Percentiles rank a stretch among this genome's conserved stretches.
These are phyloP conservation scores for Araneus ventricosus DNA, from an alignment of 1,140 invertebrate genomes.

Conservation along the genomic window DNA sequence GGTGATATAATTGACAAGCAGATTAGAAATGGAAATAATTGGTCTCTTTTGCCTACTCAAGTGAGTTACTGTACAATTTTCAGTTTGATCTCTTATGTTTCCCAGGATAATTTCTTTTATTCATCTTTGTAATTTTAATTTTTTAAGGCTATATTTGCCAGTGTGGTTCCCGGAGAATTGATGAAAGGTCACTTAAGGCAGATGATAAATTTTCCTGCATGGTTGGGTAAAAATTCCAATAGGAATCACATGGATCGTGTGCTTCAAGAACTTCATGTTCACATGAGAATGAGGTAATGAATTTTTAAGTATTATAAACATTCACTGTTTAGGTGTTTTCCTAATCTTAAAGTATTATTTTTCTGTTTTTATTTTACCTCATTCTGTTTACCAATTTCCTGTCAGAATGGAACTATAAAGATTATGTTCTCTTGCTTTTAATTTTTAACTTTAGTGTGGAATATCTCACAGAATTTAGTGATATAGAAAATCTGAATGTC, in stretches of 20 bases:
- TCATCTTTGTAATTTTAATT: conserved; percentile 57
- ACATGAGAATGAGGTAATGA: conserved; percentile 87
- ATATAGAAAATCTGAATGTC: too few species aligned
- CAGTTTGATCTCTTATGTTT: not conserved
- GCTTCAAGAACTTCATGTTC: conserved; percentile 89
- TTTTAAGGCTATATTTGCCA: conserved; percentile 90
- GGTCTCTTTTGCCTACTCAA: conserved; percentile 94
- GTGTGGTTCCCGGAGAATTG: conserved; percentile 92
- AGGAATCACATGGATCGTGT: conserved; percentile 89
- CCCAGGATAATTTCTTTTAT: not conserved
- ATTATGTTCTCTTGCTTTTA: not conserved
- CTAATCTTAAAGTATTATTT: too few species aligned
- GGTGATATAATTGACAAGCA: conserved; percentile 92
- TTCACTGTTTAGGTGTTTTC: not conserved
- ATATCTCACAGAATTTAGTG: too few species aligned
- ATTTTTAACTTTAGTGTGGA: too few species aligned
- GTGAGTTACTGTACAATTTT: conserved; percentile 79
- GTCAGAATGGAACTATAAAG: not conserved
- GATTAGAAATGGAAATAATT: conserved; percentile 89
- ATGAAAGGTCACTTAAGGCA: conserved; percentile 89
- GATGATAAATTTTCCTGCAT: conserved; percentile 94
- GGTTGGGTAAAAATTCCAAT: conserved; percentile 97
- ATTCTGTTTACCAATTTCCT: too few species aligned
- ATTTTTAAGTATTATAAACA: not conserved
- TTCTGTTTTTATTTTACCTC: too few species aligned